Percentiles rank a stretch among this genome's conserved stretches.
Evolutionary conservation across 2,113 vertebrate species (phyloP).

Genomic region (Pelvicachromis taeniatus): DNA sequence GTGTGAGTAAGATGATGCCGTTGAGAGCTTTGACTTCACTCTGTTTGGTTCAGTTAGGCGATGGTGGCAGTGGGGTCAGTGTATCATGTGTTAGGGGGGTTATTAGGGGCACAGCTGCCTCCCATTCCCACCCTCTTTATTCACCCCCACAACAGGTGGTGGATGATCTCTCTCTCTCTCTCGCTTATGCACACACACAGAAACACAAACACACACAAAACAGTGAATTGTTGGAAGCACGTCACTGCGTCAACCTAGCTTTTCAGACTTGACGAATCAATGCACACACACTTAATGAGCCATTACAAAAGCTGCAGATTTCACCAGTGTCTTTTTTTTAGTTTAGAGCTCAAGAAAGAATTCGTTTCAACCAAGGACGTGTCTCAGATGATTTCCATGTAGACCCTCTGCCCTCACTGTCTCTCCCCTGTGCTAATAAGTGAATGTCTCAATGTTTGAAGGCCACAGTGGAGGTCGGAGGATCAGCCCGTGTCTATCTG

Average conservation of each 20-base stretch:
- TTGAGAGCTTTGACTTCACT: not conserved
- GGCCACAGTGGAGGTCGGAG: constrained; percentile 23
- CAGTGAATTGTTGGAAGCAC: not conserved
- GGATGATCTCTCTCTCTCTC: not conserved
- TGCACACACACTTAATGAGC: not conserved
- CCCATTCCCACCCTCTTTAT: constrained; percentile 24
- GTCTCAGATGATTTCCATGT: not conserved
- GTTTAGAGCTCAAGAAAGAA: not conserved
- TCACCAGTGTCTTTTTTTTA: not conserved
- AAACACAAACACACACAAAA: not conserved
- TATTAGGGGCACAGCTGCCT: constrained; percentile 55
- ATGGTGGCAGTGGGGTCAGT: not conserved
- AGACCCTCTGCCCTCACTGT: not conserved
- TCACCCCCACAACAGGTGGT: constrained; percentile 59
- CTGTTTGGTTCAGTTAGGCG: constrained; percentile 5
- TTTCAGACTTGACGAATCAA: not conserved
- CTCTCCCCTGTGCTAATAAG: not conserved
- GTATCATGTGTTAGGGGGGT: constrained; percentile 10
- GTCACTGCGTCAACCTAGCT: not conserved
- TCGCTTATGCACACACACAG: not conserved
- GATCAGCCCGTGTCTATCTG: constrained; percentile 12
- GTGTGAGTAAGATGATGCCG: constrained; percentile 18
- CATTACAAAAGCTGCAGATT: not conserved
- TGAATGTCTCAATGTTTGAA: constrained; percentile 4
- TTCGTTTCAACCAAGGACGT: not conserved